These are phyloP conservation scores for Ligdia adustata DNA, from an alignment of 2,888 invertebrate genomes.

Conservation along the genomic window DNA sequence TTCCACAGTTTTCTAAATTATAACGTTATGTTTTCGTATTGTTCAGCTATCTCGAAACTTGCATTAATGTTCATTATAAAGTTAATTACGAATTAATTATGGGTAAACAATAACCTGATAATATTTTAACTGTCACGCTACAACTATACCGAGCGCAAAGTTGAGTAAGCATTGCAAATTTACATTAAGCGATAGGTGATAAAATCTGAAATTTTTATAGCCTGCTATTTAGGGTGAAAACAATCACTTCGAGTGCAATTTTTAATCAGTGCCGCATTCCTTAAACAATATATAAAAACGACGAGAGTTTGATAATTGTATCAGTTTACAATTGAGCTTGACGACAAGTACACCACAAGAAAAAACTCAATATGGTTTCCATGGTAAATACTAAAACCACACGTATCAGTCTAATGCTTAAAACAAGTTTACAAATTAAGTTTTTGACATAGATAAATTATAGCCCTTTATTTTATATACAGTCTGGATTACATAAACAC, in stretches of 20 bases:
- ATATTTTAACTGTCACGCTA: not conserved
- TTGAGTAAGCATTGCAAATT: constrained; percentile 16
- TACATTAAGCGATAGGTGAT: constrained; percentile 15
- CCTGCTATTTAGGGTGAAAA: constrained; percentile 30
- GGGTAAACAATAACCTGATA: constrained; percentile 1
- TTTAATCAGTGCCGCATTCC: constrained; percentile 18
- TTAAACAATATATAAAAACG: constrained; percentile 41
- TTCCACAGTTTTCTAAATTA: too few relatives aligned
- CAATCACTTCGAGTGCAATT: constrained; percentile 38
- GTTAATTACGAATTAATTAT: constrained; percentile 1
- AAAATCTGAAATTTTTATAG: constrained; percentile 12
- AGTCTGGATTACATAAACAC: too few relatives aligned
- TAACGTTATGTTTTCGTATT: too few relatives aligned
- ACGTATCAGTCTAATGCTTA: too few relatives aligned
- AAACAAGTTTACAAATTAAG: too few relatives aligned
- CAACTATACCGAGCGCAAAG: constrained; percentile 1
- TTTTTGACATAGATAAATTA: too few relatives aligned
- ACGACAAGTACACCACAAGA: constrained; percentile 17
- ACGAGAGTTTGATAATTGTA: constrained; percentile 29
- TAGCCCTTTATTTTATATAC: too few relatives aligned
- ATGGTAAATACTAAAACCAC: constrained; percentile 41
- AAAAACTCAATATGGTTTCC: constrained; percentile 33
- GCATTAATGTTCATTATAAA: too few relatives aligned
- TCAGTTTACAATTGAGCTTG: constrained; percentile 39
- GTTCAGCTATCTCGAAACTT: too few relatives aligned